Base-by-base conservation (phyloP, 1,140 invertebrate genomes). In the Gryllus bimaculatus region DNA sequence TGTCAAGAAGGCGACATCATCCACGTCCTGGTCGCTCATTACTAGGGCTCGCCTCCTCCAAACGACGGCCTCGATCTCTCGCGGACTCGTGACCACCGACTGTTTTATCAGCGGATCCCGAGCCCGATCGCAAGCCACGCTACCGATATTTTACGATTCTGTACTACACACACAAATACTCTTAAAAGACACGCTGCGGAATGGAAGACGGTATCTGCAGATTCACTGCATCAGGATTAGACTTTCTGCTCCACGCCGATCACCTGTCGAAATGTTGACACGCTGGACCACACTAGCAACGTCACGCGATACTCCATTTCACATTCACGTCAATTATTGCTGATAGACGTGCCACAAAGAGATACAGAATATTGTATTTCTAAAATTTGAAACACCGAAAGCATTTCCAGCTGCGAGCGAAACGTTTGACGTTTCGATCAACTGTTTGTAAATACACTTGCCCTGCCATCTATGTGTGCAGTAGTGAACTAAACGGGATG, bases 1-100 rank as follows among this genome's bases (percentile, higher is more conserved):
- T 89, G 95, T 96, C 84, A 96, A 88, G 88, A 96, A 96, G 54
- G 95, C 94, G 83, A 95, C 94, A 88, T 97, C 95, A 85, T 96
- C 95, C 82, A 96, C 91, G 89, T 97, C 95, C 85, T 94, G 93
- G 84, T 96, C 94, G 85, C 92, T 93, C 92, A 93, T 93, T 79
- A 79, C 78, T 79, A 75, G 66, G 47, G 74, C 74, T 75, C 78
- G 78, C 74, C 85, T 83, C 80, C 85, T 82, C 86, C 86, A 87
- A 82, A 88, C 87, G 83, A 88, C 86, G 79, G 86, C 85, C 83
- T 89, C 87, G 80, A 88, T 84, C 82, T 87, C 84, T 82, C 86
- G 85, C 82, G 86, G 85, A 81, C 84, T 84, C 80, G 85, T 85
- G 83, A 87, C 87, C 85, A 88, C 86, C 80, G 87, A 87, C 82